A percentile compares a stretch with the other conserved stretches of the same genome.
Evolutionary conservation across 2,113 vertebrate genomes (phyloP).

Genomic region (Aphyosemion australe): DNA sequence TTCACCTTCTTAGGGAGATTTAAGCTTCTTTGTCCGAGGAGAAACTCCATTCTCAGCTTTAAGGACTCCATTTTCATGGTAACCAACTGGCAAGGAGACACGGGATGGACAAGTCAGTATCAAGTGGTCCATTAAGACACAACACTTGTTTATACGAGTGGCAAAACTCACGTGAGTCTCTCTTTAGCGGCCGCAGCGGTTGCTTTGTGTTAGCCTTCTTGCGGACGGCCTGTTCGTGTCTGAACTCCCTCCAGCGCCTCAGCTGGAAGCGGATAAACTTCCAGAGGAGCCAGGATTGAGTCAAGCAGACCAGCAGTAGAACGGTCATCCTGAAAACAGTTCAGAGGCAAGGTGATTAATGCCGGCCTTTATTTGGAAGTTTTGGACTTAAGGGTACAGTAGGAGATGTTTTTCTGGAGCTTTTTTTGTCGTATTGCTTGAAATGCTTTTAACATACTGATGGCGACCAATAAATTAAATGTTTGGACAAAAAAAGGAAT

Average conservation of each 20-base stretch:
- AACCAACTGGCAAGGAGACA: constrained; percentile 73
- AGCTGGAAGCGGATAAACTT: constrained; percentile 97
- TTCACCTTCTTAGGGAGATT: constrained; percentile 83
- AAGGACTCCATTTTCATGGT: constrained; percentile 92
- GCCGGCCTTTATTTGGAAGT: neutral
- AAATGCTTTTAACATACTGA: no score
- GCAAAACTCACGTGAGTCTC: constrained; percentile 85
- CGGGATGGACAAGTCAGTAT: constrained; percentile 1
- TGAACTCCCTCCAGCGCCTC: constrained; percentile 91
- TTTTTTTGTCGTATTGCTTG: no score
- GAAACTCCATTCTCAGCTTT: constrained; percentile 94
- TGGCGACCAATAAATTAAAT: no score
- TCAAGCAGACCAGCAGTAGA: constrained; percentile 89
- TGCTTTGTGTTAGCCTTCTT: constrained; percentile 82
- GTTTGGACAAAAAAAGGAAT: no score
- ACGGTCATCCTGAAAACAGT: constrained; percentile 83
- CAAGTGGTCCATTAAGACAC: neutral
- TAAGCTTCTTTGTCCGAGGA: constrained; percentile 93
- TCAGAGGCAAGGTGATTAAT: constrained; percentile 26
- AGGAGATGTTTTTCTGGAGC: no score
- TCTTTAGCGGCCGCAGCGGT: constrained; percentile 82
- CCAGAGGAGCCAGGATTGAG: constrained; percentile 97
- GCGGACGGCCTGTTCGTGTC: constrained; percentile 87
- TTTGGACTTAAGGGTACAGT: no score
- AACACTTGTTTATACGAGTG: neutral